Percentiles rank a stretch among this genome's conserved stretches.
Evolutionary conservation across 2,888 invertebrate species (phyloP).

Genomic region (Cosmorhoe ocellata): DNA sequence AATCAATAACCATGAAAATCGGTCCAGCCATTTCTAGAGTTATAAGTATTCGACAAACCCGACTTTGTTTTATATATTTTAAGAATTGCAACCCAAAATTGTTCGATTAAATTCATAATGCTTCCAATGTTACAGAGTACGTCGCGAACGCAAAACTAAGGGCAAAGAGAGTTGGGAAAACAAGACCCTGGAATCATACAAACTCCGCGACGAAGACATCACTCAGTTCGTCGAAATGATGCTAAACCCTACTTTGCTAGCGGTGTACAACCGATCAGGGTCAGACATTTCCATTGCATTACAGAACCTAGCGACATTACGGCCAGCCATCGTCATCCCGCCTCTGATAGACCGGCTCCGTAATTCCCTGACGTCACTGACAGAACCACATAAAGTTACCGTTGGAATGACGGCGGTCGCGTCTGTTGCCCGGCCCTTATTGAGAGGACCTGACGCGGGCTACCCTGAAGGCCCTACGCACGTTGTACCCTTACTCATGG

Average conservation of each 20-base stretch:
- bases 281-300: slow-evolving; percentile 86
- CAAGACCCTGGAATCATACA: slow-evolving; percentile 85
- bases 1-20: no score
- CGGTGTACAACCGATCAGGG: slow-evolving; percentile 89
- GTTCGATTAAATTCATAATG: no score
- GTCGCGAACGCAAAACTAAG: slow-evolving; percentile 84
- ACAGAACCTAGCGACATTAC: slow-evolving; percentile 88
- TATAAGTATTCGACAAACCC: no score
- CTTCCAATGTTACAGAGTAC: slow-evolving; percentile 65
- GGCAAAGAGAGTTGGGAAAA: slow-evolving; percentile 87
- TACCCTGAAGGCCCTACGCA: slow-evolving; percentile 91
- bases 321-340: slow-evolving; percentile 92
- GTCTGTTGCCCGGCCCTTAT: slow-evolving; percentile 86
- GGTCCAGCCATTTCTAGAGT: no score
- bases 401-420: slow-evolving; percentile 87
- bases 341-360: slow-evolving; percentile 91
- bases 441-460: slow-evolving; percentile 75
- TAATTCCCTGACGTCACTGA: slow-evolving; percentile 90
- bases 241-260: slow-evolving; percentile 88
- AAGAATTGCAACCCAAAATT: no score
- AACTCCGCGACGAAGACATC: slow-evolving; percentile 90
- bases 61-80: no score
- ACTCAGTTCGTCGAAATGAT: slow-evolving; percentile 90
- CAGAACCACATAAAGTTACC: slow-evolving; percentile 93
- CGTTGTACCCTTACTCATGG: slow-evolving; percentile 90